Evolutionary conservation across 2,113 vertebrate species (phyloP).

Genomic region (Nothobranchius kuhntae): DNA sequence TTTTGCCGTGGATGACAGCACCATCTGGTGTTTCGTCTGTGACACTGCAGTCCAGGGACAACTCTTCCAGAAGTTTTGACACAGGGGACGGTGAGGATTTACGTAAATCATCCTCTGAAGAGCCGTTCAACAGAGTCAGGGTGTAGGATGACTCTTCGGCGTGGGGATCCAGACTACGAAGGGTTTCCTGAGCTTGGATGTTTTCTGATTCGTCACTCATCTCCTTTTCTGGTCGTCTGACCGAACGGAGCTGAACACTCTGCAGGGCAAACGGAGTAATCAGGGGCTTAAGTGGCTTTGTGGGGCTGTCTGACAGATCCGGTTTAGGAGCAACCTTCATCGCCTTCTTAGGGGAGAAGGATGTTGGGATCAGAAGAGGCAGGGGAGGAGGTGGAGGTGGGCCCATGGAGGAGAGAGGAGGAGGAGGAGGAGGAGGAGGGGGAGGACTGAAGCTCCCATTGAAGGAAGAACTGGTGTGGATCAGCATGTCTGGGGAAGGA

Average conservation of each 20-base stretch:
- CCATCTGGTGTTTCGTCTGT: conserved; percentile 17
- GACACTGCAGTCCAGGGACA: conserved; percentile 61
- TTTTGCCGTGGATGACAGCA: conserved; percentile 20
- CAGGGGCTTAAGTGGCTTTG: conserved; percentile 82
- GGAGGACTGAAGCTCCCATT: conserved; percentile 69
- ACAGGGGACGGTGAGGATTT: conserved; percentile 74
- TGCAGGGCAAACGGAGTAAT: conserved; percentile 89
- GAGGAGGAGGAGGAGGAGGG: conserved; percentile 52
- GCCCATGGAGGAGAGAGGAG: conserved; percentile 37
- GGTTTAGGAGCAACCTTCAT: conserved; percentile 70
- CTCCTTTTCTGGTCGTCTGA: conserved; percentile 74
- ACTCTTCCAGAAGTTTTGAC: conserved; percentile 68
- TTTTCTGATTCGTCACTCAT: conserved; percentile 56
- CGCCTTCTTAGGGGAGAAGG: conserved; percentile 74
- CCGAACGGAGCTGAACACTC: conserved; percentile 89
- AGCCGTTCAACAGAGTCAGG: conserved; percentile 27
- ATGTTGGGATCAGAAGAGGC: conserved; percentile 51
- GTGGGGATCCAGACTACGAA: conserved; percentile 64
- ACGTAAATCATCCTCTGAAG: conserved; percentile 30
- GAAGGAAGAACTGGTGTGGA: conserved; percentile 68
- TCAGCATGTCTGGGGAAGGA: conserved; percentile 83
- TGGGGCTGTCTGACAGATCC: conserved; percentile 28
- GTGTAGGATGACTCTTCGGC: conserved; percentile 69
- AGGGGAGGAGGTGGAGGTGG: conserved; percentile 50
- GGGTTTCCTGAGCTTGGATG: conserved; percentile 74